Percentiles rank a stretch among this genome's conserved stretches.
phyloP scores from a whole-genome alignment of 1,140 invertebrate species.

The Mesaphorura yosii region DNA sequence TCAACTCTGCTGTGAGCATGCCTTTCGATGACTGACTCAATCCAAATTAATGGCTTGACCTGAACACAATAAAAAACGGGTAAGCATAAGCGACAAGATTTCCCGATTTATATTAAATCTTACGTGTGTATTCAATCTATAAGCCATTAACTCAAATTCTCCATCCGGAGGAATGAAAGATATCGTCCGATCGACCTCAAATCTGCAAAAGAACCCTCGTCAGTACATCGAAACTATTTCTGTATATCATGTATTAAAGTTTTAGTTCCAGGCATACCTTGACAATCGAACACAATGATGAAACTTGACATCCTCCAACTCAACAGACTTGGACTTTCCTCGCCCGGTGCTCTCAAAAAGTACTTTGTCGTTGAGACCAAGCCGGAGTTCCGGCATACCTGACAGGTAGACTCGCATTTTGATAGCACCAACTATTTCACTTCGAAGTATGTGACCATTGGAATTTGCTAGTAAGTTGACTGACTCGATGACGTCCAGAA shows the following conservation, averaged over 20 bases:
- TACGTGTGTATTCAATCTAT: constrained; percentile 91
- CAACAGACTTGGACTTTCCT: constrained; percentile 97
- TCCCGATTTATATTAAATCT: constrained; percentile 29
- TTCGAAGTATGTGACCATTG: constrained; percentile 92
- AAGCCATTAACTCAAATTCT: constrained; percentile 99
- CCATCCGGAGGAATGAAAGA: constrained; percentile 99
- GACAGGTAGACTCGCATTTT: constrained; percentile 98
- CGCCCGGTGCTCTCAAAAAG: constrained; percentile 95
- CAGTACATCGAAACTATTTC: not conserved
- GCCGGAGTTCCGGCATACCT: constrained; percentile 98
- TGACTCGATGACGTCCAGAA: constrained; percentile 98
- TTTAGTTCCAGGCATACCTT: constrained; percentile 34
- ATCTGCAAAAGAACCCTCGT: constrained; percentile 47
- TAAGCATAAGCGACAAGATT: no score
- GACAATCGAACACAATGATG: constrained; percentile 98
- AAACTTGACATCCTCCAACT: constrained; percentile 98
- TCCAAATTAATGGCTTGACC: constrained; percentile 98
- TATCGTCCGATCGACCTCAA: constrained; percentile 98
- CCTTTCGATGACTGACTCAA: constrained; percentile 98
- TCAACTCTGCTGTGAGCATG: constrained; percentile 96
- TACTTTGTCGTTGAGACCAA: constrained; percentile 98
- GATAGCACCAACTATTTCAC: constrained; percentile 97
- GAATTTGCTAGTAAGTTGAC: constrained; percentile 93
- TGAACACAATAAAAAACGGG: constrained; percentile 33
- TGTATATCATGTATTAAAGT: not conserved